Conservation (phyloP, 1,140 invertebrate genomes). For the Cardiocondyla obscurior region DNA sequence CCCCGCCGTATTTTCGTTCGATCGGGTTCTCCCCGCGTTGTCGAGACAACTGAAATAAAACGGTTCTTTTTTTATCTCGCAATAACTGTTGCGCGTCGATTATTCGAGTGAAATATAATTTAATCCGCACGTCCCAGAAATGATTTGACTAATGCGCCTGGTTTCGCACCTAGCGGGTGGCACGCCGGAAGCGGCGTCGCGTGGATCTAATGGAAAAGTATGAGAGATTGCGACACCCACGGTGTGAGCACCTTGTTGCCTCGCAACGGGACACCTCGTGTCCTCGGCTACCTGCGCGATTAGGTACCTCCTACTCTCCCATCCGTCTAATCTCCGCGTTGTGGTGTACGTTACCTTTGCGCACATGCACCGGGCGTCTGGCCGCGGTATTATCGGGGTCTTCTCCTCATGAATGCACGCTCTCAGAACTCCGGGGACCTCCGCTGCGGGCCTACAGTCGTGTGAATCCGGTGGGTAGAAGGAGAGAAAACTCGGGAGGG, state of each 20-base stretch:
- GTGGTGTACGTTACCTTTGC: background rate
- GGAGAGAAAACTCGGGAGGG: background rate
- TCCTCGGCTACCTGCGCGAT: slow-evolving; percentile 39
- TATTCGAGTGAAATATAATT: background rate
- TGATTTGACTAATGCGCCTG: background rate
- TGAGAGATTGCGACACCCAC: slow-evolving; percentile 3
- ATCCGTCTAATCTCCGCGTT: slow-evolving; percentile 12
- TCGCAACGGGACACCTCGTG: slow-evolving; percentile 5
- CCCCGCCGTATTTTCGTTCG: background rate
- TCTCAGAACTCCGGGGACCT: slow-evolving; percentile 10
- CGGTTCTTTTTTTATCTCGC: too few species aligned
- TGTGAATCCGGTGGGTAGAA: background rate
- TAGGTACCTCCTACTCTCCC: background rate
- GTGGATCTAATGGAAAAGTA: slow-evolving; percentile 20
- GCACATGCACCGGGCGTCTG: background rate
- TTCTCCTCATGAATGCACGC: slow-evolving; percentile 34
- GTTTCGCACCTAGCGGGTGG: background rate
- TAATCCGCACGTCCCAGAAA: background rate
- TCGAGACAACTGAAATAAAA: too few species aligned
- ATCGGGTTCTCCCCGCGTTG: background rate
- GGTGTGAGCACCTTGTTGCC: background rate
- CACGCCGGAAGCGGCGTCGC: slow-evolving; percentile 1
- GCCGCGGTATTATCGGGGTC: slow-evolving; percentile 9
- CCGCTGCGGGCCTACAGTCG: background rate
- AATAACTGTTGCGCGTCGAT: background rate